Conservation (phyloP, 2,888 invertebrate species). For the Plemyria rubiginata region DNA sequence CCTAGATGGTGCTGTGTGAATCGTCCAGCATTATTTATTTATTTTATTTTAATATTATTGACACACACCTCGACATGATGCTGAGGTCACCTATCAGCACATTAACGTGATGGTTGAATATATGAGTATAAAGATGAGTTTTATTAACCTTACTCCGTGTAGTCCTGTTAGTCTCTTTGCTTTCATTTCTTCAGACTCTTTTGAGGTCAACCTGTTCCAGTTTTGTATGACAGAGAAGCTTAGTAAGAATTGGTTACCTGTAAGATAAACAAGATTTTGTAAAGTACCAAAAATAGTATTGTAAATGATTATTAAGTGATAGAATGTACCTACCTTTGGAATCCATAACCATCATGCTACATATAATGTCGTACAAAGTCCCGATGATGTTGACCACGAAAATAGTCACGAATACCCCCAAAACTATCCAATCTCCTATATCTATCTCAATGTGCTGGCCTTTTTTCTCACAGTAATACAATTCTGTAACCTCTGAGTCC, state of each 20-base stretch:
- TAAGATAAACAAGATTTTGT: conserved; percentile 6
- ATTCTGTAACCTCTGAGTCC: conserved; percentile 36
- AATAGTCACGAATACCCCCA: conserved; percentile 30
- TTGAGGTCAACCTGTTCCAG: conserved; percentile 43
- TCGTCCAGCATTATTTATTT: no score
- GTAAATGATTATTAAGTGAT: no score
- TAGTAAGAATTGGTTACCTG: conserved; percentile 42
- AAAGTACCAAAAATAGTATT: no score
- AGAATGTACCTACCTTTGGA: conserved; percentile 34
- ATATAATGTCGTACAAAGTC: conserved; percentile 36
- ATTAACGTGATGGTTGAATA: no score
- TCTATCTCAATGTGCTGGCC: conserved; percentile 27
- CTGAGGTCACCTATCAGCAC: no score
- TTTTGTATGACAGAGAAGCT: conserved; percentile 50
- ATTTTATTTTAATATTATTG: no score
- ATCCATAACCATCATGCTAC: conserved; percentile 37
- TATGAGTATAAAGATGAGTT: neutral
- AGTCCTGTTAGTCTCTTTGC: conserved; percentile 45
- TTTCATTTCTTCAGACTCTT: conserved; percentile 40
- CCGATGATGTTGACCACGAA: conserved; percentile 33
- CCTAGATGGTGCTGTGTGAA: no score
- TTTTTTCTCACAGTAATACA: conserved; percentile 41
- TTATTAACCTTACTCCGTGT: conserved; percentile 48
- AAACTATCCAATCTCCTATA: conserved; percentile 36
- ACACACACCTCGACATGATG: no score